Evolutionary conservation across 2,113 vertebrate genomes (phyloP).

Genomic region (Riparia riparia): DNA sequence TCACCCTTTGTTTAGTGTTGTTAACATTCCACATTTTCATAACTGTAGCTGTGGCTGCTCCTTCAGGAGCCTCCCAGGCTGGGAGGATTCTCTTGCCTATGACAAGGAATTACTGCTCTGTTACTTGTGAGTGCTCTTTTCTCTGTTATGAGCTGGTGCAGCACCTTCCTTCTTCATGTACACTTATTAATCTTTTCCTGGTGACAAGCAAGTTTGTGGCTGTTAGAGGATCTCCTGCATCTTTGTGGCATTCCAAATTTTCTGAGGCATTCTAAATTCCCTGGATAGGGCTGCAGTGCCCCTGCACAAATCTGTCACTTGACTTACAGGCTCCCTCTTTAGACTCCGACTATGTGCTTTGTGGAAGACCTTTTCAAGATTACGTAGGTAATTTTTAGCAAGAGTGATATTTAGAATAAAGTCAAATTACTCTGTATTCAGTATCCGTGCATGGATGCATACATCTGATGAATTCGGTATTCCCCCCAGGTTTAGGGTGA

Average conservation of each 20-base stretch:
- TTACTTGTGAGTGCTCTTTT: not conserved
- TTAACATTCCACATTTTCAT: not conserved
- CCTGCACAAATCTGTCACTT: fast-evolving
- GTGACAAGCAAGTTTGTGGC: not conserved
- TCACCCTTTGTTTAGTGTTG: not conserved
- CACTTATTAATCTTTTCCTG: not conserved
- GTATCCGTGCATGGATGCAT: fast-evolving
- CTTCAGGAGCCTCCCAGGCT: not conserved
- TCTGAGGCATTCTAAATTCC: not conserved
- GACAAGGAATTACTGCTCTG: not conserved
- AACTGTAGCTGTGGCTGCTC: not conserved
- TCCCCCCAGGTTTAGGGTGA: not conserved
- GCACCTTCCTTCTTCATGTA: not conserved
- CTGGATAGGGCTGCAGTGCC: not conserved
- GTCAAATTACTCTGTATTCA: not conserved
- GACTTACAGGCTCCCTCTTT: not conserved
- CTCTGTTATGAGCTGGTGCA: not conserved
- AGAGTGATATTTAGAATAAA: not conserved
- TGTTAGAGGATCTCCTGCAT: not conserved
- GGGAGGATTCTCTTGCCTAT: not conserved
- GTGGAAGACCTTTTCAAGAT: not conserved
- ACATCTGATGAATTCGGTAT: not conserved
- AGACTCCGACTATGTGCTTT: not conserved
- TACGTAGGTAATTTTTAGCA: not conserved
- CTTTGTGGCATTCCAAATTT: not conserved